Evolutionary conservation across 2,113 vertebrate genomes (phyloP).

Genomic region (Galbula dea): DNA sequence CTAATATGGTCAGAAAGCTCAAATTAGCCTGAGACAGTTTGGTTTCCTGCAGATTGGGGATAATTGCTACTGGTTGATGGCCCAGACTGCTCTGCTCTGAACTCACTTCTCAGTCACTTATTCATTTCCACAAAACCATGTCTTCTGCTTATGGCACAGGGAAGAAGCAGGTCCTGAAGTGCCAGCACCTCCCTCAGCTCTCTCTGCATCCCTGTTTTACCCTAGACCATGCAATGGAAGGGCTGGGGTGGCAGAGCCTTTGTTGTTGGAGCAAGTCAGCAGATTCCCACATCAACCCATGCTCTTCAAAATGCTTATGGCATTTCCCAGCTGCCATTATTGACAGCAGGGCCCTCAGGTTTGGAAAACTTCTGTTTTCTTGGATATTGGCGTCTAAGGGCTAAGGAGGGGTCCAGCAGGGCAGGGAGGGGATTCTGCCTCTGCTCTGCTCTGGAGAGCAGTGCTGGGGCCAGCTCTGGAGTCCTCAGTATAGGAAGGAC

Average conservation of each 20-base stretch:
- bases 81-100: neutral
- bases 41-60: neutral
- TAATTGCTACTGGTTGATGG: conserved; percentile 20
- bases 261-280: neutral
- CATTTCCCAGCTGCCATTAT: neutral
- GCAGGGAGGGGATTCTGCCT: too few relatives aligned
- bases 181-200: neutral
- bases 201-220: neutral
- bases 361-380: conserved; percentile 15
- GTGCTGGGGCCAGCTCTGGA: too few relatives aligned
- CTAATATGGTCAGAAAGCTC: neutral
- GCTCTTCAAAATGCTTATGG: neutral
- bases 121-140: neutral
- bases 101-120: neutral
- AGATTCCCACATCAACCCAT: neutral
- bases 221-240: neutral
- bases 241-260: neutral
- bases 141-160: neutral
- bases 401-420: too few relatives aligned
- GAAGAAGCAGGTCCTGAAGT: neutral
- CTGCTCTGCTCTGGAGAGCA: too few relatives aligned
- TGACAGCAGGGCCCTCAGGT: neutral
- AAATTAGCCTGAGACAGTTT: conserved; percentile 4
- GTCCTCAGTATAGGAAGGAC: too few relatives aligned
- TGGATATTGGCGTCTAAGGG: neutral